Base-by-base conservation (phyloP, 2,113 vertebrate species). In the Leptosomus discolor region DNA sequence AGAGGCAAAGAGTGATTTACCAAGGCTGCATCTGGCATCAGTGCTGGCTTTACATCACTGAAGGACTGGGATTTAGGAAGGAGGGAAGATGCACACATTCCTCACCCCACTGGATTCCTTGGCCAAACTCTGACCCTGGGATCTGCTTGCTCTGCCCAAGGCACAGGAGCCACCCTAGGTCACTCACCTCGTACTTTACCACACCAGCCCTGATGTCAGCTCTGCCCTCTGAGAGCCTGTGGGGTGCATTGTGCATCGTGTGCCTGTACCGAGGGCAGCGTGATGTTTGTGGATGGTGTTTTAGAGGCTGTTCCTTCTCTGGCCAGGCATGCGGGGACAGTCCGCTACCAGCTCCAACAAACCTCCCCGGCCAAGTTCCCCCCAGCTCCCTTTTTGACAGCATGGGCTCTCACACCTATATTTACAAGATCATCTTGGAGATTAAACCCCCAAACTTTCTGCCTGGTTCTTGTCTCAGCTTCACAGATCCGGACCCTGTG, bases 41-140 rank as follows among this genome's bases (percentile, higher is more conserved):
- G 5, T n/a, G 53, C 80, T 95, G 91, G 63, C 82, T 95, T 93
- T 64, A 54, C 88, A 95, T 96, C 88, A 29, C 24, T 36, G 36
- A 85, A 85, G 73, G 70, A 39, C 3, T 36, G 57, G 41, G 61
- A 13, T 53, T 88, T 46, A 70, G 71, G 80, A 95, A 88, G 75
- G 24, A 71, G 37, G 54, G 81, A 88, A 85, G 53, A 63, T n/a
- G 46, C 58, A 74, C 9, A 19, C 19, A 26, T 69, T 92, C 93
- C 54, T 77, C 32, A 67, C 43, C 22, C 63, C 1, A 6, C 32
- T 32, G 90, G 67, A 75, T 85, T 75, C 90, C 74, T 94, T 61
- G 43, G 70, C 77, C 79, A 16, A 11, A 26, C 70, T 85, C 87
- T 8, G 17, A 45, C 60, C 60, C 9, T 17, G 94, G 85, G 63